Evolutionary conservation across 2,797 vertebrate species (phyloP).

Genomic region (Sebastes itinus): DNA sequence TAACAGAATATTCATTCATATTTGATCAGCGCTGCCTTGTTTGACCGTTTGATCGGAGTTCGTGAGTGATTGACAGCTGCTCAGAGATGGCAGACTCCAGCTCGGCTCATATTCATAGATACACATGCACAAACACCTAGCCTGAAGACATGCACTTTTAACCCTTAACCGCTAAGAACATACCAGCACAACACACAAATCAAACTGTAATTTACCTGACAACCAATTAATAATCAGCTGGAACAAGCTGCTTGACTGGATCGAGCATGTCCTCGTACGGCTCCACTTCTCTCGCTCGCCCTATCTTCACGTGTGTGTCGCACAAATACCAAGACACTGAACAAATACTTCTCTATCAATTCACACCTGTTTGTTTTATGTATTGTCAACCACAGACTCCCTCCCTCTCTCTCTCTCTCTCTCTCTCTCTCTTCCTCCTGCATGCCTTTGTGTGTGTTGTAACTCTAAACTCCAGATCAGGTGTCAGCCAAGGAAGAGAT

Average conservation of each 20-base stretch:
- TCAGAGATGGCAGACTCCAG: too few species aligned
- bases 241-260: neutral
- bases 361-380: conserved; percentile 54
- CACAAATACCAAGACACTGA: conserved; percentile 31
- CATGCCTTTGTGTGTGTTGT: conserved; percentile 46
- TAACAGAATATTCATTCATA: too few species aligned
- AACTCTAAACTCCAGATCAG: conserved; percentile 66
- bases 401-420: neutral
- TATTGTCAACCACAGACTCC: conserved; percentile 19
- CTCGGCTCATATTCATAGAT: neutral
- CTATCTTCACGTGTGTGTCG: neutral
- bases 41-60: too few species aligned
- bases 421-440: neutral
- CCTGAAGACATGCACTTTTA: neutral
- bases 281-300: neutral
- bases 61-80: too few species aligned
- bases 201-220: conserved; percentile 54
- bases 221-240: neutral
- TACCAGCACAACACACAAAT: neutral
- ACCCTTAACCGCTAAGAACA: neutral
- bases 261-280: neutral
- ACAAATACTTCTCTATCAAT: conserved; percentile 27
- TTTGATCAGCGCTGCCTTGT: too few species aligned
- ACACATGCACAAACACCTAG: neutral
- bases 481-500: conserved; percentile 40